A percentile compares a stretch with the other conserved stretches of the same genome.
Evolutionary conservation across 2,797 vertebrate genomes (phyloP).

Genomic region (Lycodopsis pacificus): DNA sequence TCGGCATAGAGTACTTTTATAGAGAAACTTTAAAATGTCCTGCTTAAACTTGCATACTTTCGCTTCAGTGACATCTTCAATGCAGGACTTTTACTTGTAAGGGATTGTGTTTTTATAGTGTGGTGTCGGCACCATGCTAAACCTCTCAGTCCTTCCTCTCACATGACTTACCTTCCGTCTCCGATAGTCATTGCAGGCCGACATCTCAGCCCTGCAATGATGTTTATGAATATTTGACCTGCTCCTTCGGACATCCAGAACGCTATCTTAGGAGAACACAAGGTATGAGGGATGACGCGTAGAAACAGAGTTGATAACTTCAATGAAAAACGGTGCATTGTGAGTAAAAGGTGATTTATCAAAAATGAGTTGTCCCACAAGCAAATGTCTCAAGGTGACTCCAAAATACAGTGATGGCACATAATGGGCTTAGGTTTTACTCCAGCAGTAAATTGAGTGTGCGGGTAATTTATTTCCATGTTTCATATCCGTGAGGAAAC

Average conservation of each 20-base stretch:
- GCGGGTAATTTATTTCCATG: slow-evolving; percentile 20
- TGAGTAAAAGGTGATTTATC: not conserved
- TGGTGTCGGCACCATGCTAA: not conserved
- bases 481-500: slow-evolving; percentile 9
- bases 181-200: slow-evolving; percentile 32
- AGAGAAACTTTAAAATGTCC: not conserved
- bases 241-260: slow-evolving; percentile 7
- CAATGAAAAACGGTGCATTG: not conserved
- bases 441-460: slow-evolving; percentile 1
- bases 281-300: not conserved
- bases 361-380: not conserved
- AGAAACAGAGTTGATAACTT: not conserved
- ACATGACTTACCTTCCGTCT: slow-evolving; percentile 34
- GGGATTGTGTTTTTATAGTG: not conserved
- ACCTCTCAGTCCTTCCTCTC: slow-evolving; percentile 33
- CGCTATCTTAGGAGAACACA: not conserved
- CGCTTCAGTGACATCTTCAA: not conserved
- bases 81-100: not conserved
- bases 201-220: slow-evolving; percentile 48
- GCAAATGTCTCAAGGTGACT: slow-evolving; percentile 28
- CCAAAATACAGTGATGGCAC: slow-evolving; percentile 4
- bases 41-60: too few species aligned
- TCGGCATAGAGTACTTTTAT: too few species aligned
- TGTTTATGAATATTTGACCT: slow-evolving; percentile 58
- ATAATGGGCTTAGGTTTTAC: slow-evolving; percentile 29